Base-by-base conservation (phyloP, 2,888 invertebrate genomes). In the Lepeophtheirus nordmannii region DNA sequence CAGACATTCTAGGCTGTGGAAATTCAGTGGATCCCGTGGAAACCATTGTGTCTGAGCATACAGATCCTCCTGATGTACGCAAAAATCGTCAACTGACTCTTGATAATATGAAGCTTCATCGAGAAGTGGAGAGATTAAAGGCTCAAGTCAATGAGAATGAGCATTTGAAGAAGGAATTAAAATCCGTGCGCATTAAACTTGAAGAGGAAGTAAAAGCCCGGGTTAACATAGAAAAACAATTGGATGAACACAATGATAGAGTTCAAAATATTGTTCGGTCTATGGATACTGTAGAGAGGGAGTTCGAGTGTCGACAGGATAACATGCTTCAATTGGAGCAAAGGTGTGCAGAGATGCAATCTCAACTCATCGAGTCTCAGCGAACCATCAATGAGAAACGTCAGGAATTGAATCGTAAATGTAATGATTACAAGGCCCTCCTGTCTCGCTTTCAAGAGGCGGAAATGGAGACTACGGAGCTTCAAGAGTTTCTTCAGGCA, bases 41-140 rank as follows among this genome's bases (percentile, higher is more conserved):
- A 38, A 59, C 60, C 10, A 23, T 30, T 22, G 60, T 59, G 10
- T 30, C n/a, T 59, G 60, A 59, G 23, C 37, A 39, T 20, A 12
- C 20, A 1, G 64, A 64, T 56, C 64, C 64, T 17, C 23, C 30
- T 12, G 64, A 64, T 56, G 53, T 56, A 14, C 46, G 64, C 17
- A 64, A 64, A 23, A 64, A 46, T 17, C 39, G 64, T 20, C 64
- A 64, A 22, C 22, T 64, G 22, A 64, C 64, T 5, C 64, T 64
- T 12, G 64, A 64, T 1, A 64, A 64, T 37, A 64, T 64, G 64
- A 64, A 64, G 30, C 30, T 62, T 39, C 62, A 62, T 23, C 14
- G 39, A 12, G 39, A 64, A 37, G 22, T 64, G 17, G 64, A 64
- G 17, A 17, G 30, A 23, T 37, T 64, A 23, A 64, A 64, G 10